Evolutionary conservation across 92 coral and sea anemone genomes (phyloP), one percentile per base, ranked within the genome.

Genomic region (Montipora capitata): DNA sequence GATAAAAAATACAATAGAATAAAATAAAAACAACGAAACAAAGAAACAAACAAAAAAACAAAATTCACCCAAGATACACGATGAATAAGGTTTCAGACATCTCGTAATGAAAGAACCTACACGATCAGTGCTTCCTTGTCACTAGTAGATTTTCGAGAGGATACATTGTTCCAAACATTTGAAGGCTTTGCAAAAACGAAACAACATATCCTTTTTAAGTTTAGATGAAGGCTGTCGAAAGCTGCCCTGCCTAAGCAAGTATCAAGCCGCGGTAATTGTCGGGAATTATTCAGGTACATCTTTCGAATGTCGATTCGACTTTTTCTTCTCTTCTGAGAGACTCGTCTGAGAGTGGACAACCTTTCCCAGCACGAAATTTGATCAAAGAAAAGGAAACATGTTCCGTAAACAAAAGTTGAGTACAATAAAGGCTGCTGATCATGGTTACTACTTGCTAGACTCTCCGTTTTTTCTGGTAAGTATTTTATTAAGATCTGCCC

Each of bases 231-330:
- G 85, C 85, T 81, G 77, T 52, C 77, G 77, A 81, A 68, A 81
- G 85, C 85, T 81, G 85, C 85, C 85, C 85, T 81, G 85, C 77
- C 85, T 51, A 51, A 81, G 85, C 52, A 40, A 45, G 9, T 43
- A 17, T 68, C 16, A 39, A 38, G 59, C 66, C 27, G 12, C n/a
- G 13, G 40, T 4, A 68, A 10, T 14, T 0, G 67, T 14, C 5
- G 2, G 27, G 43, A 73, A 48, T 78, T 62, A 14, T 14, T 2
- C 7, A 35, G 5, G 12, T 12, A 7, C 51, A 4, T 27, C 41
- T 68, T 35, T 12, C 14, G 8, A 54, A 39, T 2, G 52, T 42
- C 41, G 49, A 54, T 15, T 57, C 35, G 41, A 20, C 17, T 44
- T 10, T 8, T 3, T 48, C 3, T 6, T 49, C 65, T 20, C 54